Evolutionary conservation across 1,140 invertebrate genomes (phyloP), one percentile per base, ranked within the genome.

Genomic region (Drosophila pseudoobscura): DNA sequence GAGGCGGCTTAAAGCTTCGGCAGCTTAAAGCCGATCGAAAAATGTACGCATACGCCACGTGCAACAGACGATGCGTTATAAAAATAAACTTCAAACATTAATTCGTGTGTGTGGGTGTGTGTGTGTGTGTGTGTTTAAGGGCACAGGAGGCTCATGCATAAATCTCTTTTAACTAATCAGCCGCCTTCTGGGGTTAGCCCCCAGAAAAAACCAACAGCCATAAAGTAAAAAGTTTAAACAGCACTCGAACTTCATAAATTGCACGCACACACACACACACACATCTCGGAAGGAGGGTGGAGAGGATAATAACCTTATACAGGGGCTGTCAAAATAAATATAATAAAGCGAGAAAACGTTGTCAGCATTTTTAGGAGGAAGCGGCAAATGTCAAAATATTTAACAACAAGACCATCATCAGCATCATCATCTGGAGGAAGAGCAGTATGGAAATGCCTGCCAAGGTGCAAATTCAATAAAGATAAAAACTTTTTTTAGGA

Each of bases 111-210:
- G 7, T 39, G 35, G 5, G 9, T 22, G 15, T 26, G 59, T 41
- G 61, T 26, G 15, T 49, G 39, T 39, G 45, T 57, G 47, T 54
- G 53, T 70, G 56, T 60, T 70, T 52, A 70, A 20, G 52, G 35
- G 54, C 56, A 15, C 53, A 69, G 52, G 29, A 74, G 59, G 57
- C 31, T 83, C 71, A 84, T 83, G 71, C 79, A 82, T 83, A 83
- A 82, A 75, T 83, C 79, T 75, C 56, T 78, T 83, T 83, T 56
- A 82, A 59, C 69, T 73, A 74, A 74, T 75, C 71, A 83, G 63
- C 66, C 63, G 43, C 68, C 50, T 51, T 47, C 57, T 73, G 75
- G 68, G 51, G 50, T 31, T 69, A 76, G 11, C 35, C 3, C 11
- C 4, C 35, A 39, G 35, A 13, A 39, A 13, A 13, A 13, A 62